phyloP scores from a whole-genome alignment of 2,797 vertebrate species.

The Alca torda region DNA sequence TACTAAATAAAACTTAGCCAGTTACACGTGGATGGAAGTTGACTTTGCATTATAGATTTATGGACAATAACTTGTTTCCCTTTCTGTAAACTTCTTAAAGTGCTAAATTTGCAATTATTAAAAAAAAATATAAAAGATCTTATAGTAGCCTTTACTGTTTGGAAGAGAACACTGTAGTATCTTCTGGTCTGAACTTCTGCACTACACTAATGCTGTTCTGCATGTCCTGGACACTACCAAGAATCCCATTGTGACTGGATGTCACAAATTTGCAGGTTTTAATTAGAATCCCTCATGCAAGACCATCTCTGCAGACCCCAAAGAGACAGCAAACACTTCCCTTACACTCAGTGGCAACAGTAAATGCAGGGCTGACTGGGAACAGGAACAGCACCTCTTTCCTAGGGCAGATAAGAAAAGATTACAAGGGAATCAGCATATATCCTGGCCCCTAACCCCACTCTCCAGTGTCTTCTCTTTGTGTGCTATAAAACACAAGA shows the following conservation, averaged over 20 bases:
- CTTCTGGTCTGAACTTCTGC: background rate
- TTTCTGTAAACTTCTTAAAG: background rate
- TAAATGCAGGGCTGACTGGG: background rate
- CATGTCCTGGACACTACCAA: background rate
- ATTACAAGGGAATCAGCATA: background rate
- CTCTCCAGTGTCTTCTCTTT: background rate
- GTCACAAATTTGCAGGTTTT: background rate
- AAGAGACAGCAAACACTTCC: background rate
- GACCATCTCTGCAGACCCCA: background rate
- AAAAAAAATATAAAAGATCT: background rate
- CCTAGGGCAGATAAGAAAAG: background rate
- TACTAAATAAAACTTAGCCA: background rate
- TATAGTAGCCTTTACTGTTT: background rate
- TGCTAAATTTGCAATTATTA: background rate
- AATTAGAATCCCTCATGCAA: background rate
- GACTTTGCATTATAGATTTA: background rate
- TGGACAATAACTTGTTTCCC: background rate
- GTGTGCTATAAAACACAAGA: rapidly evolving
- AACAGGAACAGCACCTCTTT: background rate
- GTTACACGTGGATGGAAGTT: background rate
- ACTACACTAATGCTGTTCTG: background rate
- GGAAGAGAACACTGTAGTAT: background rate
- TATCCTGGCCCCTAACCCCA: background rate
- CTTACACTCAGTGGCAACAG: background rate
- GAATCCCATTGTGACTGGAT: background rate